Percentiles rank a stretch among this genome's conserved stretches.
phyloP scores from a whole-genome alignment of 2,888 invertebrate species.

The Melipona beecheii region DNA sequence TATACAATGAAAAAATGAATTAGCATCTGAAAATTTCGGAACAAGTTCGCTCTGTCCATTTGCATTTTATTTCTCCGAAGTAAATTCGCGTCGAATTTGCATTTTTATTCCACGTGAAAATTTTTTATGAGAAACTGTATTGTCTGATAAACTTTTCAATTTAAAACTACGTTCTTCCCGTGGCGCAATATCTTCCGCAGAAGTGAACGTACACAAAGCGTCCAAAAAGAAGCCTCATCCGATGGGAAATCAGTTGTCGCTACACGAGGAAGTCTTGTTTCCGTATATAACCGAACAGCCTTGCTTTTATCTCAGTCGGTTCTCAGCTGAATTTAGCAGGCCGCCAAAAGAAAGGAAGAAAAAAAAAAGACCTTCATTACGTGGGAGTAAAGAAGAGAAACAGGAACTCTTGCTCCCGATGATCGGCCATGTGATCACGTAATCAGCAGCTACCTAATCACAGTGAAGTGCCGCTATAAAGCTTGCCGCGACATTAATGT shows the following conservation, averaged over 20 bases:
- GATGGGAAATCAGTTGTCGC: slow-evolving; percentile 41
- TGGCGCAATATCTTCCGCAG: not conserved
- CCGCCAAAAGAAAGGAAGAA: slow-evolving; percentile 7
- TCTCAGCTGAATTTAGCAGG: not conserved
- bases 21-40: too few relatives aligned
- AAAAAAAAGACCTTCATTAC: slow-evolving; percentile 1
- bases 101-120: not conserved
- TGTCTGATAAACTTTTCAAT: not conserved
- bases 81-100: not conserved
- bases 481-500: not conserved
- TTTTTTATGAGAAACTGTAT: not conserved
- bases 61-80: too few relatives aligned
- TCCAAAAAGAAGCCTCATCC: slow-evolving; percentile 24
- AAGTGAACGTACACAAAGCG: not conserved
- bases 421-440: slow-evolving; percentile 40
- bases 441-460: slow-evolving; percentile 22
- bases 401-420: not conserved
- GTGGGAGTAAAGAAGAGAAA: slow-evolving; percentile 4
- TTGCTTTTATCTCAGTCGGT: slow-evolving; percentile 19
- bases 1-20: too few relatives aligned
- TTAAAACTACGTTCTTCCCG: not conserved
- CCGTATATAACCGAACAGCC: not conserved
- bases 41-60: too few relatives aligned
- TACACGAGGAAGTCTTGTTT: slow-evolving; percentile 27
- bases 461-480: slow-evolving; percentile 14